Evolutionary conservation across 2,113 vertebrate species (phyloP).

Genomic region (Rhadina sibilatrix): DNA sequence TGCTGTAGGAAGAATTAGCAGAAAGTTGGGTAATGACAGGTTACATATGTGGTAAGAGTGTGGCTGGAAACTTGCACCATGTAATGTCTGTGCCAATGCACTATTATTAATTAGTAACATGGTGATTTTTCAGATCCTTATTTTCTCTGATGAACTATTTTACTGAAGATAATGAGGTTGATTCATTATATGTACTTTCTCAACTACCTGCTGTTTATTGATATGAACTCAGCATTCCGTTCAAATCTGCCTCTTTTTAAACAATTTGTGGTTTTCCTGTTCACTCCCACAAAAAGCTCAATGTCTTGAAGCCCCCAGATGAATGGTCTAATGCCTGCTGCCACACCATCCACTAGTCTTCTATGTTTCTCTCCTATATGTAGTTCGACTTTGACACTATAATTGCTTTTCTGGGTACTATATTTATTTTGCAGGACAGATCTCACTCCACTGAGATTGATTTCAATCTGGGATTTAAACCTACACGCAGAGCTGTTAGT

Average conservation of each 20-base stretch:
- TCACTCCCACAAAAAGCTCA: neutral
- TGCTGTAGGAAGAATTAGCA: neutral
- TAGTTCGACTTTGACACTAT: neutral
- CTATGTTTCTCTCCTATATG: neutral
- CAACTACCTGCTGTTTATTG: neutral
- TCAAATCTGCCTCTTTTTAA: neutral
- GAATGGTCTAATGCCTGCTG: neutral
- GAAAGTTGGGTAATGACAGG: neutral
- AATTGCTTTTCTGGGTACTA: neutral
- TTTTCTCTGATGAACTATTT: neutral
- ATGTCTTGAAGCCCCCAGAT: neutral
- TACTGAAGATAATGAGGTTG: neutral
- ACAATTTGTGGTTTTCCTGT: neutral
- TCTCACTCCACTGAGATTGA: neutral
- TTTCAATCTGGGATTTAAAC: neutral
- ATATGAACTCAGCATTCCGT: neutral
- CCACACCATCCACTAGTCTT: neutral
- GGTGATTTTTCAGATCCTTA: neutral
- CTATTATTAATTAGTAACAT: neutral
- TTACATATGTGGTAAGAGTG: neutral
- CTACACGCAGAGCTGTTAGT: fast-evolving
- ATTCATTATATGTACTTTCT: neutral
- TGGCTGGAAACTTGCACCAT: neutral
- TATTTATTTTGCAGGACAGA: neutral
- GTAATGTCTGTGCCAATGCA: neutral